These are phyloP conservation scores for Steatornis caripensis DNA, from an alignment of 2,113 vertebrate genomes.

Conservation along the genomic window DNA sequence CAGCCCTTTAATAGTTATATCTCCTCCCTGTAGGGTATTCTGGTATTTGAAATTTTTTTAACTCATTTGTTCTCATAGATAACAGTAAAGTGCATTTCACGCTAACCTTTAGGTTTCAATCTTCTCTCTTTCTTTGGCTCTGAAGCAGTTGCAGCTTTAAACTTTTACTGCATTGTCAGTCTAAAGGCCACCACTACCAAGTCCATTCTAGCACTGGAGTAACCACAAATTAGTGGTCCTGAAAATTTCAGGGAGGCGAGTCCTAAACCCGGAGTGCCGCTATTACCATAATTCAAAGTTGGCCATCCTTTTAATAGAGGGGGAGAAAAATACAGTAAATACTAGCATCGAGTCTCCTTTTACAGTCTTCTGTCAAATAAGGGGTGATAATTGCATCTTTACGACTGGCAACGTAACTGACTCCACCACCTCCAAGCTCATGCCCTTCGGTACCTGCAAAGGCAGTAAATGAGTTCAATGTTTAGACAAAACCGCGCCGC, in stretches of 20 bases:
- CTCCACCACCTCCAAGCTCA: conserved; percentile 13
- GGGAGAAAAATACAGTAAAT: conserved; percentile 54
- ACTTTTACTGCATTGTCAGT: conserved; percentile 80
- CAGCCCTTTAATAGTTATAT: conserved; percentile 89
- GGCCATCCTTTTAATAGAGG: conserved; percentile 60
- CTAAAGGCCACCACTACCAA: conserved; percentile 78
- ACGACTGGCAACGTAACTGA: conserved; percentile 48
- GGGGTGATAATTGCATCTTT: conserved; percentile 69
- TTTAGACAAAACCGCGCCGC: neutral
- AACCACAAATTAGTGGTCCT: conserved; percentile 81
- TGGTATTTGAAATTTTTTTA: conserved; percentile 91
- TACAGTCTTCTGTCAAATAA: conserved; percentile 60
- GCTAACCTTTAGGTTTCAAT: conserved; percentile 86
- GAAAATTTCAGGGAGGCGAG: conserved; percentile 77
- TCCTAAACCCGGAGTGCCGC: conserved; percentile 64
- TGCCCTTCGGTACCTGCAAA: conserved; percentile 42
- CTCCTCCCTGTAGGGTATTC: conserved; percentile 89
- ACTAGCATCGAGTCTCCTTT: conserved; percentile 47
- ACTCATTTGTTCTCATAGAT: conserved; percentile 88
- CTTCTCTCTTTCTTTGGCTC: conserved; percentile 78
- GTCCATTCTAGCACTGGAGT: conserved; percentile 74
- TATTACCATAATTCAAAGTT: conserved; percentile 74
- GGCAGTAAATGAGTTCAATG: neutral
- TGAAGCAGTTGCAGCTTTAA: conserved; percentile 78
- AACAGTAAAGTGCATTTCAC: conserved; percentile 86